Evolutionary conservation across 2,888 invertebrate species (phyloP).

Genomic region (Drosophila longiperda): DNA sequence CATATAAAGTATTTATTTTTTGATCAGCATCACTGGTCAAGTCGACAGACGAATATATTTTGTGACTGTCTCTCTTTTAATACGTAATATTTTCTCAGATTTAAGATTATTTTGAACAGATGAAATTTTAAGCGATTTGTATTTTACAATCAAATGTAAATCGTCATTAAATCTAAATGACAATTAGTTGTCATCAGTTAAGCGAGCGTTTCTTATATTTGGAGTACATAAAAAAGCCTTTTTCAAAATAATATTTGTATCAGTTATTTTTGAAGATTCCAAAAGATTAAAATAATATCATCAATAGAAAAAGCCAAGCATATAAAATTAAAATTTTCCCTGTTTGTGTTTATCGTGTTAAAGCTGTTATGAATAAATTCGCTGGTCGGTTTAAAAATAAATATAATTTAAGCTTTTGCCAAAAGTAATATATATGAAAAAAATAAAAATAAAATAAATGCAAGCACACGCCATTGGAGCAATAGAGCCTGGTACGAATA

Average conservation of each 20-base stretch:
- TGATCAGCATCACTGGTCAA: background rate
- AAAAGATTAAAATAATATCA: background rate
- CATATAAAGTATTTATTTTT: background rate
- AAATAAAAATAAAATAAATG: background rate
- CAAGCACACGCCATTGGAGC: background rate
- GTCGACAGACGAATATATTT: background rate
- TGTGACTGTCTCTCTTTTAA: no score
- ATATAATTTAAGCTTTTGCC: constrained; percentile 3
- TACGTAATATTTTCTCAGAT: background rate
- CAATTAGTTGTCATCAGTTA: background rate
- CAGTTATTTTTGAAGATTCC: background rate
- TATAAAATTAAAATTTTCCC: background rate
- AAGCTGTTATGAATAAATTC: constrained; percentile 22
- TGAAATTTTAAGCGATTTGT: no score
- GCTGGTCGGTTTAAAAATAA: background rate
- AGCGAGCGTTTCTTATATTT: background rate
- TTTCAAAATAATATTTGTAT: background rate
- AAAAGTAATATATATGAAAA: constrained; percentile 10
- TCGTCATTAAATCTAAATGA: background rate
- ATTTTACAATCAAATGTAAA: no score
- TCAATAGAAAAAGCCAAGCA: background rate
- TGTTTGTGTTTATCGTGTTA: background rate
- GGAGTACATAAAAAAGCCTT: background rate
- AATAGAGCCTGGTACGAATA: constrained; percentile 30
- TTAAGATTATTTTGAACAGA: background rate